Percentiles rank a stretch among this genome's conserved stretches.
Evolutionary conservation across 2,113 vertebrate genomes (phyloP).

Genomic region (Anguilla japonica): DNA sequence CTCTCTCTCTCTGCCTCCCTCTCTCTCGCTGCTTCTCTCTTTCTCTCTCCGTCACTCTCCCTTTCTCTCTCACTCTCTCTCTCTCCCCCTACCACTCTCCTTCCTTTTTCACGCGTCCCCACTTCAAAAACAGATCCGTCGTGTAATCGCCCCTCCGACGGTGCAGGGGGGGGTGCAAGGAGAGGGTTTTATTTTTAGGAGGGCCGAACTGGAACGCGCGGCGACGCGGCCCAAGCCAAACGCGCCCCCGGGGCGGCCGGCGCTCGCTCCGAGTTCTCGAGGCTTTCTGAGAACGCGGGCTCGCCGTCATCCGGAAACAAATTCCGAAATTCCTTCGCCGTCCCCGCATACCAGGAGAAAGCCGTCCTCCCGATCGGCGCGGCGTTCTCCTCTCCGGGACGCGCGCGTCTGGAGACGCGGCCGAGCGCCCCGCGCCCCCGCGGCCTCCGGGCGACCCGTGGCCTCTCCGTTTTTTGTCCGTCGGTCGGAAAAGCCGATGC

Average conservation of each 20-base stretch:
- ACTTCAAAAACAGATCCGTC: conserved; percentile 40
- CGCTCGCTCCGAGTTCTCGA: conserved; percentile 64
- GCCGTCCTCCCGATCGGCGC: conserved; percentile 40
- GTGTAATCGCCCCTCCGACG: conserved; percentile 37
- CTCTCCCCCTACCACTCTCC: conserved; percentile 15
- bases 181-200: conserved; percentile 63
- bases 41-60: background rate
- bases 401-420: background rate
- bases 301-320: background rate
- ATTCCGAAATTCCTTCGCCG: background rate
- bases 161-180: conserved; percentile 4
- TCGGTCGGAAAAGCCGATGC: background rate
- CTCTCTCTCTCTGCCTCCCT: background rate
- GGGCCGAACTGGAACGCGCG: conserved; percentile 46
- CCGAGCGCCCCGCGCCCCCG: background rate
- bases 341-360: background rate
- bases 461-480: background rate
- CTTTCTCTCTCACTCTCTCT: background rate
- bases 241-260: conserved; percentile 54
- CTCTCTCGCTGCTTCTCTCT: background rate
- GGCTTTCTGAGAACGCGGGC: conserved; percentile 47
- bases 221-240: conserved; percentile 66
- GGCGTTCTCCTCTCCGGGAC: conserved; percentile 41
- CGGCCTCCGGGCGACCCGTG: background rate
- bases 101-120: conserved; percentile 12